Percentiles rank a stretch among this genome's conserved stretches.
phyloP scores from a whole-genome alignment of 1,140 invertebrate genomes.

The Hermetia illucens region DNA sequence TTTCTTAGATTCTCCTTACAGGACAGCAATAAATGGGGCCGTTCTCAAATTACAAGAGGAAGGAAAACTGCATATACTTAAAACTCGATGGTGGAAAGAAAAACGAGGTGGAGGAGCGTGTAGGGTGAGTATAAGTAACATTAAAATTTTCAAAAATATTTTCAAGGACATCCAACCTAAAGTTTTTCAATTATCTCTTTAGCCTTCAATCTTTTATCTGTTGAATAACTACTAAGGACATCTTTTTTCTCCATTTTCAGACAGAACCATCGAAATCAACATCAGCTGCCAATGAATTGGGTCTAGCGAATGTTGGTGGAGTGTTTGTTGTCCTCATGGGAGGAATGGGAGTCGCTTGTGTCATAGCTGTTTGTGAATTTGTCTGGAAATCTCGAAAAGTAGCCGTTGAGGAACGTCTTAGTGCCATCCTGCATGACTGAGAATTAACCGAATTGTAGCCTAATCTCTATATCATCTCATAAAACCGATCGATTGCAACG shows the following conservation, averaged over 20 bases:
- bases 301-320: conserved; percentile 84
- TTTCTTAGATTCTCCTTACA: conserved; percentile 66
- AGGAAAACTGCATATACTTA: conserved; percentile 78
- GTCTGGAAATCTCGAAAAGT: conserved; percentile 86
- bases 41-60: conserved; percentile 87
- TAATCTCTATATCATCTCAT: too few relatives aligned
- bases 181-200: conserved; percentile 3
- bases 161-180: neutral
- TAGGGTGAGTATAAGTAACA: conserved; percentile 39
- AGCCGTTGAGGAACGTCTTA: conserved; percentile 77
- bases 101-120: conserved; percentile 71
- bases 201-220: conserved; percentile 5
- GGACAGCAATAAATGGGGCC: conserved; percentile 72
- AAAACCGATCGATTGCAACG: too few relatives aligned
- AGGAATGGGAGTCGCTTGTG: conserved; percentile 76
- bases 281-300: conserved; percentile 70
- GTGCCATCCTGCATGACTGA: conserved; percentile 31
- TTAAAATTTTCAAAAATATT: conserved; percentile 1
- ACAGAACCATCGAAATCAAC: conserved; percentile 64
- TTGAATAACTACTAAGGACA: neutral
- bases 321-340: conserved; percentile 91
- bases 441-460: conserved; percentile 33
- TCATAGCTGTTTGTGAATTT: conserved; percentile 82
- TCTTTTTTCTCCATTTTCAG: conserved; percentile 6
- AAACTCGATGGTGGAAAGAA: conserved; percentile 93